Evolutionary conservation across 30 jellyfish, hydroid and myxozoan genomes (phyloP).

Genomic region (Aurelia coerulea): DNA sequence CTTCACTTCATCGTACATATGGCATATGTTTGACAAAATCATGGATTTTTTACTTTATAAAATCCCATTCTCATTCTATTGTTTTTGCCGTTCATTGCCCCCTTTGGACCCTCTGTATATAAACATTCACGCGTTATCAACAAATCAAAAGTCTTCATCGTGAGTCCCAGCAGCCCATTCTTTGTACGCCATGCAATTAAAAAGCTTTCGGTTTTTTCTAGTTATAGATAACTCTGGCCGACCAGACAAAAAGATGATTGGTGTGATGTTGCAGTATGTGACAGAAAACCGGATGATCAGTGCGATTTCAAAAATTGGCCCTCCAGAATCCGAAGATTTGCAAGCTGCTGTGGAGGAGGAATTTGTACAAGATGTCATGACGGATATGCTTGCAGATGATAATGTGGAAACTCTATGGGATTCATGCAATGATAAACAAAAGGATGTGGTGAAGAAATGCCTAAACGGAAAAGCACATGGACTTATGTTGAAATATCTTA

Average conservation of each 20-base stretch:
- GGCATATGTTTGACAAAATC: too few relatives aligned
- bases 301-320: conserved; percentile 85
- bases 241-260: conserved; percentile 60
- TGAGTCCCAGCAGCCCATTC: too few relatives aligned
- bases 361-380: conserved; percentile 64
- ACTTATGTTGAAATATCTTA: conserved; percentile 49
- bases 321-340: conserved; percentile 65
- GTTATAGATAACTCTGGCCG: conserved; percentile 51
- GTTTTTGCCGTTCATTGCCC: too few relatives aligned
- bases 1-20: too few relatives aligned
- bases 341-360: conserved; percentile 67
- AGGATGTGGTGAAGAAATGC: conserved; percentile 60
- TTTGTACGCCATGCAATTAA: too few relatives aligned
- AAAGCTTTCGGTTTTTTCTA: neutral
- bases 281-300: conserved; percentile 72
- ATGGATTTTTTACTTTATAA: too few relatives aligned
- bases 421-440: conserved; percentile 56
- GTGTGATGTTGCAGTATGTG: conserved; percentile 40
- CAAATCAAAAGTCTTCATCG: too few relatives aligned
- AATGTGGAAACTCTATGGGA: conserved; percentile 73
- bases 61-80: too few relatives aligned
- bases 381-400: conserved; percentile 61
- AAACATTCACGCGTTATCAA: too few relatives aligned
- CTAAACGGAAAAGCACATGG: conserved; percentile 77
- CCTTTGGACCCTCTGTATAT: too few relatives aligned